These are phyloP conservation scores for Drosophila sproati DNA, from an alignment of 1,140 invertebrate species.

Conservation along the genomic window DNA sequence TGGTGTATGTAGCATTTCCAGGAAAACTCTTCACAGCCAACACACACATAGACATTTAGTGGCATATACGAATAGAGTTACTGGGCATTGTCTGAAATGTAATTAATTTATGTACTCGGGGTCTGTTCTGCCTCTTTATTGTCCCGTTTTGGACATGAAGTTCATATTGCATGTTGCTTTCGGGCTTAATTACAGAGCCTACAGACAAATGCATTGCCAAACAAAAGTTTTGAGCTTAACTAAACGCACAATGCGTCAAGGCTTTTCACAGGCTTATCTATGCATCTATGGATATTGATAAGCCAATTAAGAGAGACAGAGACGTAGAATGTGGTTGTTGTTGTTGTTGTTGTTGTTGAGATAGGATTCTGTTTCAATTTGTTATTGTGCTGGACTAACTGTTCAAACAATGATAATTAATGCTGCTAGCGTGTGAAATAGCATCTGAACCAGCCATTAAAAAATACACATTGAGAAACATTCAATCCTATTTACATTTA, in stretches of 20 bases:
- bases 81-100: constrained; percentile 24
- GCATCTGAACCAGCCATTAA: neutral
- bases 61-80: neutral
- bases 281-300: constrained; percentile 6
- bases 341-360: neutral
- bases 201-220: constrained; percentile 1
- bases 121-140: constrained; percentile 18
- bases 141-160: neutral
- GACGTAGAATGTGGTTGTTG: neutral
- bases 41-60: too few species aligned
- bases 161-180: neutral
- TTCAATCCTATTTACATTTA: neutral
- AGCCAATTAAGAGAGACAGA: neutral
- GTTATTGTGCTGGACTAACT: neutral
- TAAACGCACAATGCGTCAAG: constrained; percentile 12
- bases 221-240: constrained; percentile 7
- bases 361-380: neutral
- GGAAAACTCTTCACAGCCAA: neutral
- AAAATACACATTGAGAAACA: neutral
- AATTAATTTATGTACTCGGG: constrained; percentile 43
- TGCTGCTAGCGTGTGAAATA: neutral
- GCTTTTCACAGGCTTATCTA: neutral
- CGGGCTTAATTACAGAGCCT: constrained; percentile 12
- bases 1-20: neutral
- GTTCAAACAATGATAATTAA: neutral